These are phyloP conservation scores for Acyrthosiphon pisum DNA, from an alignment of 1,140 invertebrate genomes.

Conservation along the genomic window DNA sequence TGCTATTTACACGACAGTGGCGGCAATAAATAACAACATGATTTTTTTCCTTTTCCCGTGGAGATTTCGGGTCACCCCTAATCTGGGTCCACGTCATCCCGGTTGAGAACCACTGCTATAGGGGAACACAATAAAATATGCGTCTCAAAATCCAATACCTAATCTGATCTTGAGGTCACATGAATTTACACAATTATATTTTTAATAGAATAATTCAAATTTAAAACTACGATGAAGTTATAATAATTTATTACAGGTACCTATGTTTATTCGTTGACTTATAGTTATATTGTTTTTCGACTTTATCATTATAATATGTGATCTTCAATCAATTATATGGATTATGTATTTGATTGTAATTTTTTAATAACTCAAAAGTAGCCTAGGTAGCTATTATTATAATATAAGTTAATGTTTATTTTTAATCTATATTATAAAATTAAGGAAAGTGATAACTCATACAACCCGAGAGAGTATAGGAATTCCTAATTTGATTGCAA, in stretches of 20 bases:
- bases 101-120: background rate
- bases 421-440: background rate
- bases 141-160: background rate
- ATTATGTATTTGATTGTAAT: background rate
- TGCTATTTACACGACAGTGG: no score
- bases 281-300: background rate
- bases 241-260: no score
- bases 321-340: background rate
- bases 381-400: background rate
- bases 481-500: background rate
- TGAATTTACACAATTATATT: no score
- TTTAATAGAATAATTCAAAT: no score
- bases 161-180: background rate
- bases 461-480: background rate
- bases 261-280: background rate
- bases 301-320: background rate
- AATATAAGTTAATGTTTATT: background rate
- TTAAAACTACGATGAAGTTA: no score
- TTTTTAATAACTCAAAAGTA: background rate
- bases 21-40: no score
- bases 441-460: background rate
- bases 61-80: no score
- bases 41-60: no score
- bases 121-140: background rate
- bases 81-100: no score